Percentiles rank a stretch among this genome's conserved stretches.
Conservation (phyloP, 2,888 invertebrate species). For the Folsomia manolachei region DNA sequence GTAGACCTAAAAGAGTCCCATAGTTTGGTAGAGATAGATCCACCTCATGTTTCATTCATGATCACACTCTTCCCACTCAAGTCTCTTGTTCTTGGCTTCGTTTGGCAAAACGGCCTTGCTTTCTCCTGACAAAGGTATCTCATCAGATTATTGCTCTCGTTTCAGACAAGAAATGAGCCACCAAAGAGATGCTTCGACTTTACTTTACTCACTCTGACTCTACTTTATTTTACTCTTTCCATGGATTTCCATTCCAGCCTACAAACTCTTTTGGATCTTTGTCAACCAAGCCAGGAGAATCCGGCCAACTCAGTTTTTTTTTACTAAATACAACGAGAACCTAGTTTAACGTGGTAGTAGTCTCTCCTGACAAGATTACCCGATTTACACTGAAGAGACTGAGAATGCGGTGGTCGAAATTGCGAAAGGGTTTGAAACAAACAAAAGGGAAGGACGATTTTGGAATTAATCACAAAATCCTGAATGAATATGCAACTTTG, state of each 20-base stretch:
- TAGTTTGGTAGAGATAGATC: constrained; percentile 10
- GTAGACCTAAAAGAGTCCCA: too few species aligned
- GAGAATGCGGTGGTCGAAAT: too few species aligned
- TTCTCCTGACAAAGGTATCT: neutral
- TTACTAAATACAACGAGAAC: too few species aligned
- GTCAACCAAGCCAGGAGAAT: neutral
- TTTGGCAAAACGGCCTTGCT: constrained; percentile 32
- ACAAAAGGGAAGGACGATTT: too few species aligned
- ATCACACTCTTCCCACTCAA: constrained; percentile 43
- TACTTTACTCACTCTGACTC: neutral
- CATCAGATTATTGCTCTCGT: neutral
- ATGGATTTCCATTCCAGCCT: neutral
- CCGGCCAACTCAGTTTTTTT: too few species aligned
- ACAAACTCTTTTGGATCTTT: neutral
- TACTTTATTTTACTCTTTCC: neutral
- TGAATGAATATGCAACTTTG: too few species aligned
- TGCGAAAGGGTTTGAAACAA: neutral
- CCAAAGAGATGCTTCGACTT: neutral
- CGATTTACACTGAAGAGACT: neutral
- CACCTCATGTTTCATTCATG: constrained; percentile 49
- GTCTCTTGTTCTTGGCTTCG: constrained; percentile 24
- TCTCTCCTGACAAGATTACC: too few species aligned
- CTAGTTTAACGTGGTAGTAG: too few species aligned
- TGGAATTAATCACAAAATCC: too few species aligned
- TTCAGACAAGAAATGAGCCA: neutral